Base-by-base conservation (phyloP, 1,140 invertebrate species). In the Drosophila fuyamai region DNA sequence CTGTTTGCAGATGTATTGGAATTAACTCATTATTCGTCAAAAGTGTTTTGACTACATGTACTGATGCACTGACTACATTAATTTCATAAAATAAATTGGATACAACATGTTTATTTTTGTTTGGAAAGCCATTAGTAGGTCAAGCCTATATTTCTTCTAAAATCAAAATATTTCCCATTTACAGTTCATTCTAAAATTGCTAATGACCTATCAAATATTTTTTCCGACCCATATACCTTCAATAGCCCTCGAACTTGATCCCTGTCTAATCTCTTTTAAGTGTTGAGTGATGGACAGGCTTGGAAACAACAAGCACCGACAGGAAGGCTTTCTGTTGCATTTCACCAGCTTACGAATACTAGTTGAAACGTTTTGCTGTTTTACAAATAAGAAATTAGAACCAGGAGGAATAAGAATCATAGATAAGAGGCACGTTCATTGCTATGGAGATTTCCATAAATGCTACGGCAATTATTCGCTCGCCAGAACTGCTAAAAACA, bases 251-350 rank as follows among this genome's bases (percentile, higher is more conserved):
- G 12, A 66, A 14, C 2, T 48, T 27, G 12, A 57, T 6, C 29
- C 18, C 36, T 16, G 23, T 10, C 23, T 50, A 75, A 65, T 75
- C 40, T 75, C 50, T 51, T 23, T 38, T 63, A 44, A 75, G 59
- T 65, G 51, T 36, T 75, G 63, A 65, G 13, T 61, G 61, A 65
- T 85, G 74, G 51, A 32, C 47, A 65, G 57, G 27, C 55, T 57
- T 41, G 43, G 12, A 14, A 43, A 43, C 44, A 36, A 29, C 32
- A 48, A 59, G 27, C 38, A 13, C 51, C 14, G 53, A 44, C 14
- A 51, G 13, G 32, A 70, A 73, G 61, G 47, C 40, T 43, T 63
- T 55, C 57, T 67, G 16, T 41, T 75, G 76, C 59, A 59, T 61
- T 57, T 54, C 46, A 72, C 16, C 43, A 47, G 67, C 51, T 71